Conservation (phyloP, 2,888 invertebrate genomes). For the Branchipolynoe longqiensis region DNA sequence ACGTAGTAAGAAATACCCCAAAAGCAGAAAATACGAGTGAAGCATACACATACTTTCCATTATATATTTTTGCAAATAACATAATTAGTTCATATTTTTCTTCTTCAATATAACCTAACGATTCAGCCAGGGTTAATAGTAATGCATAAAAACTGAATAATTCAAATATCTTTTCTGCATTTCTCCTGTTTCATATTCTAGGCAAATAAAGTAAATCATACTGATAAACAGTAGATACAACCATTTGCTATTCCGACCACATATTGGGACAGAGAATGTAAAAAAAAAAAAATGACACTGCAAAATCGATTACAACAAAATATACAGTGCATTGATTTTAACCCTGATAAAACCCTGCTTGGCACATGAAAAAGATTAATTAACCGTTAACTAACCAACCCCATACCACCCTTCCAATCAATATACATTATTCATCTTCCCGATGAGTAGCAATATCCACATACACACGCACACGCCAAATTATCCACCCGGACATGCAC, state of each 20-base stretch:
- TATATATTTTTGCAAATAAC: background rate
- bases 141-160: background rate
- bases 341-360: constrained; percentile 32
- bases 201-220: background rate
- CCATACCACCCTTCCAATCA: background rate
- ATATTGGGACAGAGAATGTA: constrained; percentile 12
- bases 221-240: background rate
- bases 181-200: background rate
- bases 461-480: background rate
- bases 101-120: background rate
- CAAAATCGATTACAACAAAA: constrained; percentile 11
- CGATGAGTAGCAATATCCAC: background rate
- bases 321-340: constrained; percentile 18
- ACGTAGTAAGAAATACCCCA: no score
- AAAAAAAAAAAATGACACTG: background rate
- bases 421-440: background rate
- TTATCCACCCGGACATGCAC: constrained; percentile 7
- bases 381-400: constrained; percentile 15
- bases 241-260: background rate
- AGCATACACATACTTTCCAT: background rate
- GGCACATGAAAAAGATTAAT: constrained; percentile 38
- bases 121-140: background rate
- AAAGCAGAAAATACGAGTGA: background rate
- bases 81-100: background rate
- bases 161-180: background rate